Evolutionary conservation across 2,113 vertebrate species (phyloP), one percentile per base, ranked within the genome.

Genomic region (Synodontis membranacea): DNA sequence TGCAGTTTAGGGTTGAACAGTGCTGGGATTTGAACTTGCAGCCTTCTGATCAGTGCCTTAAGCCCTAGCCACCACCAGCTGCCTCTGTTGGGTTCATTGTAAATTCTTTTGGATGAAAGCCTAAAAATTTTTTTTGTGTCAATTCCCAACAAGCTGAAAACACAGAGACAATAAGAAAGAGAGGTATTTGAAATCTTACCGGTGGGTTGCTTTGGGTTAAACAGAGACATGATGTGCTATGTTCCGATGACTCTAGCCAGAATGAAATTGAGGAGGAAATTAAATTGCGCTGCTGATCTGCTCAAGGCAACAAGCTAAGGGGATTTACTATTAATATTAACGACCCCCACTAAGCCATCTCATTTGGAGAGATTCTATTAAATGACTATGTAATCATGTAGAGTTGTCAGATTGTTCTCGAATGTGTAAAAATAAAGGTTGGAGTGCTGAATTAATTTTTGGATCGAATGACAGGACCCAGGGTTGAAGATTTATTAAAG

Each of bases 321-420:
- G 5, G 66, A 66, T 44, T 75, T 12, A 34, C 31, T 80, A 62
- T 80, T 72, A 72, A 80, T 88, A 88, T 31, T 70, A 58, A 80
- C 72, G 76, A 60, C 50, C 44, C 76, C 17, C 25, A 3, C 31
- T 72, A 72, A 84, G 78, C 75, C 31, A 42, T 80, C 50, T 76
- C 50, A 72, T 72, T 60, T 84, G 5, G 44, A 74, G 62, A 70
- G 14, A 82, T 81, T 44, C 83, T 56, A 84, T 72, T 19, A 66
- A 39, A 86, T 86, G 48, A 56, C 8, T 17, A 9, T 17, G 21
- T 52, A 46, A 64, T 70, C 46, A 56, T 56, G 34, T 50, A 39
- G 31, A 52, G 39, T 28, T 31, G 48, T 80, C 46, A 80, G 15
- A 70, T 70, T 85, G 34, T 64, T 74, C 34, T 42, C 21, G 42